phyloP scores from a whole-genome alignment of 2,888 invertebrate species.

The Pseudococcus longispinus region DNA sequence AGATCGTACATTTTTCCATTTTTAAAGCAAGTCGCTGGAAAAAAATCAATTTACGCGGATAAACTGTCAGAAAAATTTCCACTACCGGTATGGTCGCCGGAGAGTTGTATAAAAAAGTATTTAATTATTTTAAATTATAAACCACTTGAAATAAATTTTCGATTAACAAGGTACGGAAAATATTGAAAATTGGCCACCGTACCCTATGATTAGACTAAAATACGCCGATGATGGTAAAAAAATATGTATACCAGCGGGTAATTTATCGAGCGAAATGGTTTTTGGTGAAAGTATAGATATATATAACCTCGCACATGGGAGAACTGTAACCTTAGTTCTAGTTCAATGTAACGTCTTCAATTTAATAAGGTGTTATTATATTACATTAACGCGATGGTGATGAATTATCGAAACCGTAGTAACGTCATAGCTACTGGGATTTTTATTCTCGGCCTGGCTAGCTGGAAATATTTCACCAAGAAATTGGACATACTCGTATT shows the following conservation, averaged over 20 bases:
- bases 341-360: neutral
- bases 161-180: neutral
- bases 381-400: conserved; percentile 22
- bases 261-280: neutral
- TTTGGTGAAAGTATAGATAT: neutral
- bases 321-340: neutral
- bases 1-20: neutral
- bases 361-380: conserved; percentile 29
- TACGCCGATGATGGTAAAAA: neutral
- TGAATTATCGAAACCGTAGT: neutral
- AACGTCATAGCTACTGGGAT: conserved; percentile 27
- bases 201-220: conserved; percentile 5
- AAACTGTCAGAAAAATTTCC: neutral
- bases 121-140: conserved; percentile 18
- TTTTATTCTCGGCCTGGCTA: neutral
- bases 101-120: neutral
- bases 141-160: neutral
- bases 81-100: neutral
- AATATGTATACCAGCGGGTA: neutral
- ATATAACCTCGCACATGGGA: neutral
- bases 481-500: conserved; percentile 4
- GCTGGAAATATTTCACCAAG: neutral
- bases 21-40: neutral
- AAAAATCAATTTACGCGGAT: neutral
- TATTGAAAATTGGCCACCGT: neutral